These are phyloP conservation scores for Neodontobutis hainanensis DNA, from an alignment of 2,113 vertebrate species.

Conservation along the genomic window DNA sequence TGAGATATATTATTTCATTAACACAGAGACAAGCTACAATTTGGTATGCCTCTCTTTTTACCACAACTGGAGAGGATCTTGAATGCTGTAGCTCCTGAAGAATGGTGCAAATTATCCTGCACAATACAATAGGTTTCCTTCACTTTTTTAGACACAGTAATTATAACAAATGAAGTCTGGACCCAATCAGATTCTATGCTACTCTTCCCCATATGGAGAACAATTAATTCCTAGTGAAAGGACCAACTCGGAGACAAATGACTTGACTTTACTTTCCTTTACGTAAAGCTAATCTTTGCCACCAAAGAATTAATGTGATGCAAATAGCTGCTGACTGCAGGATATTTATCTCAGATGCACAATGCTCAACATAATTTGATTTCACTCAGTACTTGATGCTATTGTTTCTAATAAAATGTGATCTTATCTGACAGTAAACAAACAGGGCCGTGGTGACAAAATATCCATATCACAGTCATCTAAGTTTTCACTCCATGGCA, in stretches of 20 bases:
- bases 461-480: constrained; percentile 35
- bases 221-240: constrained; percentile 61
- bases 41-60: not conserved
- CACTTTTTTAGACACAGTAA: constrained; percentile 47
- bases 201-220: constrained; percentile 50
- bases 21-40: not conserved
- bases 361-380: constrained; percentile 56
- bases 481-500: constrained; percentile 27
- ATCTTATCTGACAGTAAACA: constrained; percentile 52
- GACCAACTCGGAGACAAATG: constrained; percentile 58
- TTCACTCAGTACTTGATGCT: constrained; percentile 41
- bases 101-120: constrained; percentile 62
- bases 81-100: constrained; percentile 47
- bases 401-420: constrained; percentile 48
- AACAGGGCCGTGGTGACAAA: constrained; percentile 13
- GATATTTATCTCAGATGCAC: constrained; percentile 59
- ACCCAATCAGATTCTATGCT: constrained; percentile 42
- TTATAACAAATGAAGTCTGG: constrained; percentile 65
- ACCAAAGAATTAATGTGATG: constrained; percentile 66
- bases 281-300: constrained; percentile 61
- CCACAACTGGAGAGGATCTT: constrained; percentile 16
- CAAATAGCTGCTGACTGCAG: constrained; percentile 66
- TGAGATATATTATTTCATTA: too few species aligned
- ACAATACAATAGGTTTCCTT: constrained; percentile 52
- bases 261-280: constrained; percentile 54